Conservation (phyloP, 2,113 vertebrate species). For the Vanacampus margaritifer region DNA sequence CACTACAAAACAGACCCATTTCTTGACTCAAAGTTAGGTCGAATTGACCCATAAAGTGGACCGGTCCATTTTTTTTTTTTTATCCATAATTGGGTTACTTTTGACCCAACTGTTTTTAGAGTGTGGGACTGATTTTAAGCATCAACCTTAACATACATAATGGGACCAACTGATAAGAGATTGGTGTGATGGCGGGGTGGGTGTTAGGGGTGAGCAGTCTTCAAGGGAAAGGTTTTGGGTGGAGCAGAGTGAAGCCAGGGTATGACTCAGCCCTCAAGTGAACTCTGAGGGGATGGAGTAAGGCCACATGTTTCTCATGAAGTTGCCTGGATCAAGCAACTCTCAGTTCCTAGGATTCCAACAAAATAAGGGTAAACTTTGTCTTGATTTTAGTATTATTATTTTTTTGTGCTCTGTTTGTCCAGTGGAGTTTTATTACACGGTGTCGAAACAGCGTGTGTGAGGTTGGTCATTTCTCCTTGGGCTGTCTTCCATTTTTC, state of each 20-base stretch:
- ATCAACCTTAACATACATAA: conserved; percentile 47
- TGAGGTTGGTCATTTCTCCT: not conserved
- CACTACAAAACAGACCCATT: too few relatives aligned
- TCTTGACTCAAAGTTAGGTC: too few relatives aligned
- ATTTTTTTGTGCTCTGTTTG: too few relatives aligned
- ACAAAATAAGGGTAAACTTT: conserved; percentile 1
- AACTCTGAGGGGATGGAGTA: conserved; percentile 34
- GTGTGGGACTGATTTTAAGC: conserved; percentile 34
- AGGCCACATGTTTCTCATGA: conserved; percentile 54
- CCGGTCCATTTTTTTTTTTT: too few relatives aligned
- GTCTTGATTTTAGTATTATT: not conserved
- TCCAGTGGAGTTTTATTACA: conserved; percentile 9
- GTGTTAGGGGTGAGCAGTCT: conserved; percentile 8
- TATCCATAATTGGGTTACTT: too few relatives aligned
- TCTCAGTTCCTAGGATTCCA: conserved; percentile 27
- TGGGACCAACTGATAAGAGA: conserved; percentile 36
- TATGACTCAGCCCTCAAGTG: conserved; percentile 31
- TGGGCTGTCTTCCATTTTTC: not conserved
- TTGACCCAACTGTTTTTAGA: too few relatives aligned
- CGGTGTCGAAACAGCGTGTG: not conserved
- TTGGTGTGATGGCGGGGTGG: not conserved
- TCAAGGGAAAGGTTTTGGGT: conserved; percentile 31
- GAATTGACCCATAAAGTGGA: too few relatives aligned
- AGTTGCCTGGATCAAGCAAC: conserved; percentile 15
- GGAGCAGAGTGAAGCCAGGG: conserved; percentile 8